Conservation (phyloP, 2,888 invertebrate species). For the Linnaemya vulpina region DNA sequence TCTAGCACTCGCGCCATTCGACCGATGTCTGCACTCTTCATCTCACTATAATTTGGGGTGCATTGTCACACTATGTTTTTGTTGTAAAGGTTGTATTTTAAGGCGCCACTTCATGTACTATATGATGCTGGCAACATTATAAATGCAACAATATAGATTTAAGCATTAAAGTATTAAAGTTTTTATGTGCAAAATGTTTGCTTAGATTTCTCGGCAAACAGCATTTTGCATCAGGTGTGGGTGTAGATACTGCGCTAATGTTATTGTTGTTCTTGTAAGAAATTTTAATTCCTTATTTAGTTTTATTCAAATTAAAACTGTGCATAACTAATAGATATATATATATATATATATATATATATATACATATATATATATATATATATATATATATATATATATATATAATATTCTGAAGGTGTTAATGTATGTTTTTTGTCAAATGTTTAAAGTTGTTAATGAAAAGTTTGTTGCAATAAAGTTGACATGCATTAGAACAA, state of each 20-base stretch:
- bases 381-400: too few relatives aligned
- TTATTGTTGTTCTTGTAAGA: conserved; percentile 20
- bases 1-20: conserved; percentile 5
- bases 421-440: conserved; percentile 63
- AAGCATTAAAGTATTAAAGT: conserved; percentile 29
- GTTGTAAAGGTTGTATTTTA: conserved; percentile 28
- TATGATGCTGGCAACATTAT: conserved; percentile 3
- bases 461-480: conserved; percentile 33
- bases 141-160: conserved; percentile 42
- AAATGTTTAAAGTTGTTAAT: conserved; percentile 53
- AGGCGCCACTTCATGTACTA: conserved; percentile 56
- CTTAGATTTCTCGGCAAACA: conserved; percentile 32
- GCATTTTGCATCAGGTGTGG: conserved; percentile 64
- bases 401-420: conserved; percentile 62
- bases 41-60: conserved; percentile 2
- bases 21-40: conserved; percentile 11
- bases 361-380: too few relatives aligned
- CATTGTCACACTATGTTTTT: neutral
- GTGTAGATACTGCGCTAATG: conserved; percentile 38
- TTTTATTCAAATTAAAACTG: conserved; percentile 30
- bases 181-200: conserved; percentile 34
- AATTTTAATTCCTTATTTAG: neutral
- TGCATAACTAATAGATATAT: conserved; percentile 25
- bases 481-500: conserved; percentile 33
- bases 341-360: too few relatives aligned